A percentile compares a stretch with the other conserved stretches of the same genome.
These are phyloP conservation scores for Conus ventricosus DNA, from an alignment of 1,140 invertebrate genomes.

Conservation along the genomic window DNA sequence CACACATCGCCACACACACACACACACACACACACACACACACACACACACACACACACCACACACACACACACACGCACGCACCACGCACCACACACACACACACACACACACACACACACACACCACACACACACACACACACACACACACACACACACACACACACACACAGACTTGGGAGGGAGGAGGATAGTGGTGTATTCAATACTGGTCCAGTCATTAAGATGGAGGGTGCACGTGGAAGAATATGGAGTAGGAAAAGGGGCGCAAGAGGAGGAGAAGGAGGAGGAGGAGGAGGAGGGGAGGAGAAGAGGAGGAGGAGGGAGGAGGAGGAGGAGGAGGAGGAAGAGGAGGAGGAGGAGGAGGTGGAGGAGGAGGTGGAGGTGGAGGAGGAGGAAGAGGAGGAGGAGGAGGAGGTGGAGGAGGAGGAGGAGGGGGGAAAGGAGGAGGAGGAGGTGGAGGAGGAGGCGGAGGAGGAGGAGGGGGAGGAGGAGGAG, in stretches of 20 bases:
- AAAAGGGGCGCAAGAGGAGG: background rate
- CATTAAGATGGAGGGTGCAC: background rate
- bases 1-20: no score
- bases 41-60: slow-evolving; percentile 75
- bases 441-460: no score
- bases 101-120: no score
- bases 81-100: no score
- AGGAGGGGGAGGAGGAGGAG: background rate
- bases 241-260: background rate
- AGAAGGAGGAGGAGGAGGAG: no score
- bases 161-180: background rate
- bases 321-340: no score
- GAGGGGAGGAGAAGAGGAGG: no score
- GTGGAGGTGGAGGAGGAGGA: no score
- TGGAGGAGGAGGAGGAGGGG: background rate
- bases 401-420: no score
- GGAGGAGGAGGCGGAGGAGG: background rate
- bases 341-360: no score
- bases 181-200: background rate
- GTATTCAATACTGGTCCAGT: background rate
- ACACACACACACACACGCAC: background rate
- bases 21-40: no score
- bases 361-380: no score
- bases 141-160: background rate
- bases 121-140: slow-evolving; percentile 75